phyloP scores from a whole-genome alignment of 1,140 invertebrate genomes.

The Antheraea pernyi region DNA sequence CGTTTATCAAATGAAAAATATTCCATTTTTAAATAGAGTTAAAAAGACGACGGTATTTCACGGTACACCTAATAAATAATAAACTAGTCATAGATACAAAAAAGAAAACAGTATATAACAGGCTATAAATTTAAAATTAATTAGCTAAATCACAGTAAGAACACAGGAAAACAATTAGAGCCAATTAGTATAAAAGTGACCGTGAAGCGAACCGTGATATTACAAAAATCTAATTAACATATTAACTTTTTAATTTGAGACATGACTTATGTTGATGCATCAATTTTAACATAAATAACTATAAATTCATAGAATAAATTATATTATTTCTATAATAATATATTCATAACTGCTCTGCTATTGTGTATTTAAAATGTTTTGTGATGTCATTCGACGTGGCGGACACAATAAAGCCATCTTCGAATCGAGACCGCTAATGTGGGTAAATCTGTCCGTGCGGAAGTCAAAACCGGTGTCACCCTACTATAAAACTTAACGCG shows the following conservation, averaged over 20 bases:
- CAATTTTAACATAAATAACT: not conserved
- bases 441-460: constrained; percentile 56
- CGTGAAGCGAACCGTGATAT: not conserved
- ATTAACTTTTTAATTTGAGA: not conserved
- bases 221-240: not conserved
- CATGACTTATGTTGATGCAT: not conserved
- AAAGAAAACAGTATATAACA: not conserved
- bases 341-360: not conserved
- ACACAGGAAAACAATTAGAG: not conserved
- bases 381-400: not conserved
- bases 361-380: constrained; percentile 13
- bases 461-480: constrained; percentile 54
- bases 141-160: not conserved
- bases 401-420: constrained; percentile 9
- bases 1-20: no score
- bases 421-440: constrained; percentile 57
- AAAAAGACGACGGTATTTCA: not conserved
- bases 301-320: no score
- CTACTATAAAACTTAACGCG: constrained; percentile 15
- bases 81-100: not conserved
- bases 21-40: not conserved
- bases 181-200: not conserved
- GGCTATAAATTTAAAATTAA: not conserved
- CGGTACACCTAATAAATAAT: not conserved
- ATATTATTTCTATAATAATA: not conserved